Percentiles rank a stretch among this genome's conserved stretches.
phyloP scores from a whole-genome alignment of 2,113 vertebrate species.

The Brienomyrus longianalis region DNA sequence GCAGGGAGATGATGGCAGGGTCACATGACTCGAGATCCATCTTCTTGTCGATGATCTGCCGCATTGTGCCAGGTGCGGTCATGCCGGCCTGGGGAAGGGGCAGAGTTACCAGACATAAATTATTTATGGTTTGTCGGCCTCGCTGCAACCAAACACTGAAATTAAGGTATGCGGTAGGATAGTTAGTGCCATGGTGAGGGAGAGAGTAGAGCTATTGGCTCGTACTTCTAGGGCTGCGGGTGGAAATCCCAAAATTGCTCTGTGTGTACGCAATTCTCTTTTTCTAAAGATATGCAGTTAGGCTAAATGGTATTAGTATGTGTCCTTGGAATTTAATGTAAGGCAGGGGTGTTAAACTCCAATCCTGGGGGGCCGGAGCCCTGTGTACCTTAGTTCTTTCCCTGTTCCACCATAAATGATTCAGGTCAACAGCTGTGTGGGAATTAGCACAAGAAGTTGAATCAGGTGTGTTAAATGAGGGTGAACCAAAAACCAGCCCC shows the following conservation, averaged over 20 bases:
- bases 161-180: not conserved
- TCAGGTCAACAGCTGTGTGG: too few species aligned
- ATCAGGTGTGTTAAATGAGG: too few species aligned
- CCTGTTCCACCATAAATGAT: too few species aligned
- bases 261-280: not conserved
- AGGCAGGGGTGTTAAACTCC: too few species aligned
- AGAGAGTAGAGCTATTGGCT: not conserved
- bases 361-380: too few species aligned
- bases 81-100: conserved; percentile 70
- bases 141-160: not conserved
- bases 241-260: not conserved
- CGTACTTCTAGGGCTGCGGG: not conserved
- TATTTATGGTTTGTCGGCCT: not conserved
- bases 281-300: not conserved
- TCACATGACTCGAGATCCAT: conserved; percentile 86
- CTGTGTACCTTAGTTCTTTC: too few species aligned
- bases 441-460: too few species aligned
- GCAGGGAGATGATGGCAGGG: conserved; percentile 76
- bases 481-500: too few species aligned
- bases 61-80: conserved; percentile 87
- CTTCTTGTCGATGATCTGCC: conserved; percentile 86
- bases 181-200: not conserved
- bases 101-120: not conserved
- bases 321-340: not conserved
- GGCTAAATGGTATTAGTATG: not conserved